Base-by-base conservation (phyloP, 2,888 invertebrate species). In the Caenorhabditis panamensis region DNA sequence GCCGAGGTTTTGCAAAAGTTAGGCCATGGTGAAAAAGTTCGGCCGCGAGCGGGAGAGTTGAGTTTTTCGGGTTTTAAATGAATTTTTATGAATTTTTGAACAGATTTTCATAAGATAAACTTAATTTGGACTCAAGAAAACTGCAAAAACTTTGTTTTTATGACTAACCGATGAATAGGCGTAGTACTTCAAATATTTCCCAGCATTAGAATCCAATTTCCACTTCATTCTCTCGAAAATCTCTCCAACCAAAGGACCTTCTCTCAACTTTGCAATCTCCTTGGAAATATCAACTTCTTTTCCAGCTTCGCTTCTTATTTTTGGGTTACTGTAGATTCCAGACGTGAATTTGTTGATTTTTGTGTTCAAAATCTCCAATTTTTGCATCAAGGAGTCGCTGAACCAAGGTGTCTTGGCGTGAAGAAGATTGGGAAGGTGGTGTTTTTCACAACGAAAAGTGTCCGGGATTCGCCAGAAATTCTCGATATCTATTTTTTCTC, bases 381-480 rank as follows among this genome's bases (percentile, higher is more conserved):
- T 24, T 16, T 58, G 44, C 44, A 67, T 13, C 1, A 73, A 16
- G n/a, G 59, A 58, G 1, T 59, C 41, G 1, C 63, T 63, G 31
- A 44, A 72, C 72, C 72, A 72, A 2, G 64, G 58, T n/a, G 20
- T 64, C n/a, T 24, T 36, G 6, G 20, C 9, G 22, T 26, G n/a
- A 3, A 66, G 56, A 51, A 59, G 11, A 8, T 49, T 3, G 0
- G 66, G 66, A 16, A 75, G 61, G 28, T 66, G 41, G 11, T 22
- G 53, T 24, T 75, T 66, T 24, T 75, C 75, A 31, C 61, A 59
- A 41, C 75, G 51, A 22, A 75, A 54, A 22, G 75, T 61, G 36
- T 75, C 75, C 16, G 75, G 75, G 11, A 75, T 54, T 22, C 75
- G 59, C 75, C 75, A 75, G 47, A 75, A 75, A 41, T 61, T 75